Base-by-base conservation (phyloP, 2,797 vertebrate genomes). In the Cossypha polioptera region DNA sequence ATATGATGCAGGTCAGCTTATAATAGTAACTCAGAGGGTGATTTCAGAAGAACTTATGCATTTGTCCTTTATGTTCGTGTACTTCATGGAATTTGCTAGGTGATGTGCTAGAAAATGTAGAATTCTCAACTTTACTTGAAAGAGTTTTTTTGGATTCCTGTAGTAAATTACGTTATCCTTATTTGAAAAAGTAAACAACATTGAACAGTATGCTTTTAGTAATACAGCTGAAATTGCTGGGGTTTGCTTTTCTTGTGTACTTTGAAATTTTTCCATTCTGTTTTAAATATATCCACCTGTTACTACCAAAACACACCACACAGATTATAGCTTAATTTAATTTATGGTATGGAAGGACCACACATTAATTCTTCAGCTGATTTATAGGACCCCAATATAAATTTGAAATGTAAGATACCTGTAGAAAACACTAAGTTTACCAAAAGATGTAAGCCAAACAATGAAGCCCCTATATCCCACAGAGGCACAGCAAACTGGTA, bases 271-370 rank as follows among this genome's bases (percentile, higher is more conserved):
- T 95, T 58, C 55, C 71, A 40, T 81, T 83, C 11, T 81, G 25
- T 51, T 69, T 53, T 85, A 91, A 94, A 40, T 61, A 73, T 26
- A 54, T 71, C 35, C 80, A 90, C 50, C 47, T 87, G 54, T 88
- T 90, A 48, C n/a, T 38, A 68, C n/a, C 59, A 87, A 90, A 94
- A 90, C 24, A 86, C 59, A n/a, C 26, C 16, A 92, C 38, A 20
- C 43, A 92, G 76, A 87, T 57, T 94, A 42, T 51, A 89, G 18
- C 22, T 57, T 88, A 86, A 90, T 69, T 94, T 86, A 92, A 88
- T 95, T 82, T 88, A 61, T 55, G 14, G 9, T 55, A 45, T 45
- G 13, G 40, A 85, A 79, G 42, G 25, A 90, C 91, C 50, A 59
- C 51, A 73, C 61, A 83, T 59, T 62, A 63, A 31, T 76, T 81